phyloP scores from a whole-genome alignment of 2,888 invertebrate species.

The Congeria kusceri region DNA sequence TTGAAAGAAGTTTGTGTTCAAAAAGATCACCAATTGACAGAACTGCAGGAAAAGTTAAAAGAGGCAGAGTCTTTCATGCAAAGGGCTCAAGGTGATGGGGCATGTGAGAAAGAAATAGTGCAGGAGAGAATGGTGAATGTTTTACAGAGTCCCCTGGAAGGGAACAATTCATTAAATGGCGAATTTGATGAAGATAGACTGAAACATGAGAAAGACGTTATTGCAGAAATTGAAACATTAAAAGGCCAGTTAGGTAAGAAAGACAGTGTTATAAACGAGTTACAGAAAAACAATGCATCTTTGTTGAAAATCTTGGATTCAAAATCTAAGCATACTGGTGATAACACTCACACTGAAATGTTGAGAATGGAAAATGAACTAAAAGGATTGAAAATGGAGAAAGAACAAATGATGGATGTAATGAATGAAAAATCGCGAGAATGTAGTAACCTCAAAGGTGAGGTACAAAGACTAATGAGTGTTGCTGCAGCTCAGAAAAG shows the following conservation, averaged over 20 bases:
- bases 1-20: conserved; percentile 33
- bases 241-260: conserved; percentile 76
- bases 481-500: conserved; percentile 83
- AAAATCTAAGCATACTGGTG: conserved; percentile 71
- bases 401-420: conserved; percentile 85
- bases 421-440: conserved; percentile 85
- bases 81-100: conserved; percentile 52
- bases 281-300: conserved; percentile 80
- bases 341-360: conserved; percentile 73
- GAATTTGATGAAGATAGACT: conserved; percentile 28
- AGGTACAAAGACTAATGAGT: conserved; percentile 84
- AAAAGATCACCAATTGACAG: conserved; percentile 67
- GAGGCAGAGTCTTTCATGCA: conserved; percentile 60
- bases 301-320: conserved; percentile 81
- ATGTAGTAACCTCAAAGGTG: conserved; percentile 82
- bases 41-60: conserved; percentile 61
- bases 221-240: conserved; percentile 72
- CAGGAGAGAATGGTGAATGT: conserved; percentile 39
- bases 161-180: conserved; percentile 21
- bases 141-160: conserved; percentile 19
- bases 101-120: conserved; percentile 26
- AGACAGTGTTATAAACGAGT: conserved; percentile 79
- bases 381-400: conserved; percentile 78
- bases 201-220: conserved; percentile 48
- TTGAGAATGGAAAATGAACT: conserved; percentile 81